Evolutionary conservation across 2,888 invertebrate genomes (phyloP).

Genomic region (Machimus atricapillus): DNA sequence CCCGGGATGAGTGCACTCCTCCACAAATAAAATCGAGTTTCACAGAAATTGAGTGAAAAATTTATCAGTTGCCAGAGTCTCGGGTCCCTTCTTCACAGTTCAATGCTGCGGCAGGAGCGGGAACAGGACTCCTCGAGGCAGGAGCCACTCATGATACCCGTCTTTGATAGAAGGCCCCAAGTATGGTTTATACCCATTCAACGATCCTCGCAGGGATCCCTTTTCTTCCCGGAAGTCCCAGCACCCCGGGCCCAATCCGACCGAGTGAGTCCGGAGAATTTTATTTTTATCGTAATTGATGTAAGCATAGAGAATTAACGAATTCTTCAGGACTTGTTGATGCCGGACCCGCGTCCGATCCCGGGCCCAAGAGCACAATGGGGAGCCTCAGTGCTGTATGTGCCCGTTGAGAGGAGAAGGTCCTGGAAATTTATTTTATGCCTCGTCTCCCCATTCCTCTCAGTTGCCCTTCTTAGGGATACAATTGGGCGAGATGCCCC

Average conservation of each 20-base stretch:
- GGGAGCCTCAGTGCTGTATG: background rate
- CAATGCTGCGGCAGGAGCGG: background rate
- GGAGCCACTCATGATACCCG: background rate
- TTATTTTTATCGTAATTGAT: constrained; percentile 25
- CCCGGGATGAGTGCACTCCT: constrained; percentile 22
- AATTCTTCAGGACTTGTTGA: constrained; percentile 8
- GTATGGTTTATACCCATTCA: constrained; percentile 3
- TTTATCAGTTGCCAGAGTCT: constrained; percentile 22
- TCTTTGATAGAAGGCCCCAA: constrained; percentile 4
- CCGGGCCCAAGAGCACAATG: background rate
- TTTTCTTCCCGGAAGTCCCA: background rate
- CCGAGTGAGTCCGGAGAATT: background rate
- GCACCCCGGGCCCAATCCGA: background rate
- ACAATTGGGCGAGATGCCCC: background rate
- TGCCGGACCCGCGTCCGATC: background rate
- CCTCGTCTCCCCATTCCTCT: background rate
- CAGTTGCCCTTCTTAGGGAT: background rate
- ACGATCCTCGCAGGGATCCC: background rate
- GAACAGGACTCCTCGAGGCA: background rate
- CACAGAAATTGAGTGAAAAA: constrained; percentile 36
- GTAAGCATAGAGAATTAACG: constrained; percentile 9
- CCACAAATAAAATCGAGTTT: constrained; percentile 37
- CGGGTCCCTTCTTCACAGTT: background rate
- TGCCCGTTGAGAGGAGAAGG: background rate
- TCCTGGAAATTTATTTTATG: background rate